These are phyloP conservation scores for Sebastes taczanowskii DNA, from an alignment of 2,797 vertebrate species.

Conservation along the genomic window DNA sequence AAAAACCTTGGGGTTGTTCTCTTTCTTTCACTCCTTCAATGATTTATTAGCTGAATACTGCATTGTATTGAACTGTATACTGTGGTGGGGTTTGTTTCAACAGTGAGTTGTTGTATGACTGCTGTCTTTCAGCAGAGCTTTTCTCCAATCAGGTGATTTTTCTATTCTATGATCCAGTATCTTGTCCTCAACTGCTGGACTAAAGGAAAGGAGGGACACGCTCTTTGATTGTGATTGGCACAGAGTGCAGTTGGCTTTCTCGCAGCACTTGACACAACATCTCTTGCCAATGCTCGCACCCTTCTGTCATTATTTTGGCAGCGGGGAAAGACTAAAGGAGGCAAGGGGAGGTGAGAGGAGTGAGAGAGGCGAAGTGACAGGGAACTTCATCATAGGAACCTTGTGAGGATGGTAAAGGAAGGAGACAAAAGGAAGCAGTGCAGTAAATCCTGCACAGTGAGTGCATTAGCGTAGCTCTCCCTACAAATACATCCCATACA, in stretches of 20 bases:
- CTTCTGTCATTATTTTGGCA: slow-evolving; percentile 64
- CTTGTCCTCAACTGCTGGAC: slow-evolving; percentile 19
- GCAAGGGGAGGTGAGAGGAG: slow-evolving; percentile 19
- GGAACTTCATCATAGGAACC: slow-evolving; percentile 56
- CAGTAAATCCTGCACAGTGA: slow-evolving; percentile 15
- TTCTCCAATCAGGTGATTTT: slow-evolving; percentile 13
- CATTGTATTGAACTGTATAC: no score
- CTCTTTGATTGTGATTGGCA: slow-evolving; percentile 59
- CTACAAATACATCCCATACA: neutral
- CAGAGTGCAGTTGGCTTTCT: slow-evolving; percentile 48
- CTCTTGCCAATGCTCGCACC: slow-evolving; percentile 56
- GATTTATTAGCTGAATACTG: neutral
- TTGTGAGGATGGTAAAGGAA: slow-evolving; percentile 37
- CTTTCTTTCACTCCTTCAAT: slow-evolving; percentile 1
- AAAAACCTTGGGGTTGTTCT: slow-evolving; percentile 6
- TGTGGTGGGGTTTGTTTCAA: neutral
- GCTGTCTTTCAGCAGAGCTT: neutral
- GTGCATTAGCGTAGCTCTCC: neutral
- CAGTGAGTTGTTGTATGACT: neutral
- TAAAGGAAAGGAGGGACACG: neutral
- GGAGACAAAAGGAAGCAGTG: slow-evolving; percentile 22
- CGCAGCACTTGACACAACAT: slow-evolving; percentile 63
- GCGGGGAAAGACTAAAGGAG: slow-evolving; percentile 33
- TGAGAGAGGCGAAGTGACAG: slow-evolving; percentile 43
- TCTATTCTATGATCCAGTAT: neutral